Evolutionary conservation across 2,797 vertebrate genomes (phyloP).

Genomic region (Mus spretus): DNA sequence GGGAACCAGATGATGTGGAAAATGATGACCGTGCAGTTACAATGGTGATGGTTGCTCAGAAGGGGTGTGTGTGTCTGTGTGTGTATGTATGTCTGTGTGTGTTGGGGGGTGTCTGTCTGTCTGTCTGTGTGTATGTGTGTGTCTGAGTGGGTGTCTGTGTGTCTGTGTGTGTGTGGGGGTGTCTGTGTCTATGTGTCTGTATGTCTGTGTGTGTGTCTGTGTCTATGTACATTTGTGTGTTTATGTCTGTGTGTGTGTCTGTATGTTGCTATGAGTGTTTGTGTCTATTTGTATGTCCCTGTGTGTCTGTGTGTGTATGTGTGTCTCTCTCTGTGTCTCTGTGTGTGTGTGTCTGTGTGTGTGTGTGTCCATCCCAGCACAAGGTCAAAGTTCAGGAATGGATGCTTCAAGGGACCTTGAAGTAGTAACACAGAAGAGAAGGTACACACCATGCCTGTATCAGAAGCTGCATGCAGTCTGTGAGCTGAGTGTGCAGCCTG

Average conservation of each 20-base stretch:
- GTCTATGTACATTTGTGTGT: accelerated
- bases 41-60: not conserved
- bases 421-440: not conserved
- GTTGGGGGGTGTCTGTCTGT: not conserved
- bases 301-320: not conserved
- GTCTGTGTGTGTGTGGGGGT: accelerated
- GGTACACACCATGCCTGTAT: not conserved
- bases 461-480: not conserved
- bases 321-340: accelerated
- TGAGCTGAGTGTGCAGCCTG: accelerated
- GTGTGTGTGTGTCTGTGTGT: not conserved
- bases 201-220: not conserved
- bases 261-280: not conserved
- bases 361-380: not conserved
- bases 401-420: no score
- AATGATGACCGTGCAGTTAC: not conserved
- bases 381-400: accelerated
- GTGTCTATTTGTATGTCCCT: no score
- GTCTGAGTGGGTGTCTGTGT: not conserved
- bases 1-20: not conserved
- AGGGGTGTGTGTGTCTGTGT: not conserved
- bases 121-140: not conserved
- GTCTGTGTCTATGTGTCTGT: not conserved
- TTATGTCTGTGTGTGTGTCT: not conserved
- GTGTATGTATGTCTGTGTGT: accelerated